Percentiles rank a stretch among this genome's conserved stretches.
Evolutionary conservation across 1,140 invertebrate species (phyloP).

Genomic region (Zelostemma sp.): DNA sequence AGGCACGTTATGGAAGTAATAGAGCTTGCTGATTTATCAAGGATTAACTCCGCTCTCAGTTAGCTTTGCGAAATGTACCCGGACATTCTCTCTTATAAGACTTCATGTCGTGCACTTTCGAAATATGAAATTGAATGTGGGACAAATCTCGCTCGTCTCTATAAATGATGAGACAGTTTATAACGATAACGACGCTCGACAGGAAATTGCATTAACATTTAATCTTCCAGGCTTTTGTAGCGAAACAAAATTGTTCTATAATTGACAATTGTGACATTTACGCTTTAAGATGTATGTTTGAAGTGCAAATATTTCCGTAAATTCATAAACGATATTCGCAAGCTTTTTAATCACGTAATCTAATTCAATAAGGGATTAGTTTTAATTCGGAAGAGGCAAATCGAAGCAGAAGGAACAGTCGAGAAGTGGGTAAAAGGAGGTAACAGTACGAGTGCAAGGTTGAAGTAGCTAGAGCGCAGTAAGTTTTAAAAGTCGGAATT

Average conservation of each 20-base stretch:
- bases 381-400: not conserved
- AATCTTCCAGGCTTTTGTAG: no score
- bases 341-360: not conserved
- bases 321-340: no score
- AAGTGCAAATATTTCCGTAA: no score
- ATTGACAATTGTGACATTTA: no score
- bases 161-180: no score
- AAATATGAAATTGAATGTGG: slow-evolving; percentile 19
- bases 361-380: not conserved
- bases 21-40: slow-evolving; percentile 54
- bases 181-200: no score
- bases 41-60: slow-evolving; percentile 49
- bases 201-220: no score
- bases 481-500: slow-evolving; percentile 33
- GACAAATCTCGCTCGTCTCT: not conserved
- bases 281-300: no score
- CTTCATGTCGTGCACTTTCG: slow-evolving; percentile 28
- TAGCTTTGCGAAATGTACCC: slow-evolving; percentile 20
- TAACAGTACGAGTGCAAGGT: slow-evolving; percentile 19
- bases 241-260: no score
- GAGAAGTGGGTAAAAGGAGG: not conserved
- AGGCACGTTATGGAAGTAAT: slow-evolving; percentile 56
- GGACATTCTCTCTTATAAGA: slow-evolving; percentile 38
- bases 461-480: slow-evolving; percentile 14
- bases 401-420: not conserved